Percentiles rank a stretch among this genome's conserved stretches.
phyloP scores from a whole-genome alignment of 2,888 invertebrate species.

The Tinea pellionella region DNA sequence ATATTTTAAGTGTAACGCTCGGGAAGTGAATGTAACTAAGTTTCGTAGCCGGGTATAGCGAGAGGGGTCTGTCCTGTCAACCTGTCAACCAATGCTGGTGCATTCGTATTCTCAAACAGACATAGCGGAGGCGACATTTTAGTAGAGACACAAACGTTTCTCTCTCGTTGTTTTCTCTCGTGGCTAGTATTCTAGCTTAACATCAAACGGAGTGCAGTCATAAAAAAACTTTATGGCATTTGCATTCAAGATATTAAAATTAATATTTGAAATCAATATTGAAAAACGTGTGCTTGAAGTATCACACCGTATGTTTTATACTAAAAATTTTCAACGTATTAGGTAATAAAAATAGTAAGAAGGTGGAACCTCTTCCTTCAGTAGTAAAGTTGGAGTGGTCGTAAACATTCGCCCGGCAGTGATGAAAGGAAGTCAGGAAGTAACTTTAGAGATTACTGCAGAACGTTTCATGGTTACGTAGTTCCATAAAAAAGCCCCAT shows the following conservation, averaged over 20 bases:
- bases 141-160: no score
- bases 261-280: neutral
- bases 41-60: no score
- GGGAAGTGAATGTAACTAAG: no score
- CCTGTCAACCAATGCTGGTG: no score
- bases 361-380: neutral
- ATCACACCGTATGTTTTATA: neutral
- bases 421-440: slow-evolving; percentile 12
- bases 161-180: no score
- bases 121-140: no score
- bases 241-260: no score
- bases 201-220: no score
- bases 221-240: no score
- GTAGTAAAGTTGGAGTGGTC: slow-evolving; percentile 12
- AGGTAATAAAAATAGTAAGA: slow-evolving; percentile 9
- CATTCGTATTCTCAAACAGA: no score
- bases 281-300: neutral
- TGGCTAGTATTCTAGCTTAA: slow-evolving; percentile 15
- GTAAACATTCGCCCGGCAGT: slow-evolving; percentile 10
- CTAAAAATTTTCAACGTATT: slow-evolving; percentile 9
- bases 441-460: neutral
- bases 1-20: no score
- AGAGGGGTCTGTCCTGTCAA: no score
- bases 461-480: slow-evolving; percentile 7
- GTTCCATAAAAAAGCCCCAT: neutral